A percentile compares a stretch with the other conserved stretches of the same genome.
Evolutionary conservation across 1,140 invertebrate species (phyloP).

Genomic region (Artemia franciscana): DNA sequence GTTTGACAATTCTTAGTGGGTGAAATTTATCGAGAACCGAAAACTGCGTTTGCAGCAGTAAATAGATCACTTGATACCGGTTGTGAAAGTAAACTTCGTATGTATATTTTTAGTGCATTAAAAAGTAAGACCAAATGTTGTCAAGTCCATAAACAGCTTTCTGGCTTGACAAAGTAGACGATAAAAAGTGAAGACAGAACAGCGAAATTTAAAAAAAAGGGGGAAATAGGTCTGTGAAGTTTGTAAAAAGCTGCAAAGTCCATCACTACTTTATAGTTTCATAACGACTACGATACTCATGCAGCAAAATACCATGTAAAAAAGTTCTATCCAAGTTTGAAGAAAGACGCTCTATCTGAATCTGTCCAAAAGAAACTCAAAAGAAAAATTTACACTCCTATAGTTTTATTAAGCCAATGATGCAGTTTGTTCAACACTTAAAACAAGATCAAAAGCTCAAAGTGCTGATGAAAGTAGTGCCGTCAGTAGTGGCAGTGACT

Average conservation of each 20-base stretch:
- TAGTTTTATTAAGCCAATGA: background rate
- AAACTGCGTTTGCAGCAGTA: too few species aligned
- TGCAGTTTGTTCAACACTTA: background rate
- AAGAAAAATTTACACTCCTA: background rate
- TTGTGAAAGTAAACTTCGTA: too few species aligned
- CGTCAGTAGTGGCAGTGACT: background rate
- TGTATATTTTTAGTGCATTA: too few species aligned
- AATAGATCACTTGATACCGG: too few species aligned
- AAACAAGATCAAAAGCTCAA: background rate
- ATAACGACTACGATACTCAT: background rate
- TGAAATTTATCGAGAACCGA: too few species aligned
- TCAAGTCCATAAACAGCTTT: too few species aligned
- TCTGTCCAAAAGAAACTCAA: background rate
- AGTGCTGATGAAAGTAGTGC: background rate
- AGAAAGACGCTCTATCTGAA: background rate
- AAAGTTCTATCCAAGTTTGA: background rate
- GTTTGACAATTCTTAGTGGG: too few species aligned
- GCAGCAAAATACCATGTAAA: background rate
- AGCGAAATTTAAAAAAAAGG: too few species aligned
- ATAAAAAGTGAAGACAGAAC: too few species aligned
- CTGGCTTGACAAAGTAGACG: too few species aligned
- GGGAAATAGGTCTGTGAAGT: too few species aligned
- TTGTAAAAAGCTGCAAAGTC: background rate
- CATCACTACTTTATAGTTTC: background rate
- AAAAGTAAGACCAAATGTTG: too few species aligned